Base-by-base conservation (phyloP, 2,113 vertebrate species). In the Plotosus lineatus region DNA sequence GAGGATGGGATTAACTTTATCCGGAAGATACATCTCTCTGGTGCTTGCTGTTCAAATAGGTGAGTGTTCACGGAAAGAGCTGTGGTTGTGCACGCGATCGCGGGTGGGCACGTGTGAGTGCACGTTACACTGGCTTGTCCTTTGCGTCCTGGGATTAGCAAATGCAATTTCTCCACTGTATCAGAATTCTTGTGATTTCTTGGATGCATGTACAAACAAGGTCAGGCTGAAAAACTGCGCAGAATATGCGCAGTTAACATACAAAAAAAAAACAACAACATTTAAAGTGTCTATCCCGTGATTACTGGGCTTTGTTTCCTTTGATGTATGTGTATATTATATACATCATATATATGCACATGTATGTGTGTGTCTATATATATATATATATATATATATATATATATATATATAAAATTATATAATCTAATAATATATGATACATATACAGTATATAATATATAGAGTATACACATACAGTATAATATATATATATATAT, bases 1-100 rank as follows among this genome's bases (percentile, higher is more conserved):
- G 95, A 97, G 95, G 95, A 99, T 98, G 97, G 97, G 96, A 98
- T 95, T 95, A 93, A 94, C 94, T 94, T 93, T 95, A 92, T 95
- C 93, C 94, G 96, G 95, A 94, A 97, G 90, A 94, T 96, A 94
- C 78, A 93, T 97, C 92, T 94, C 94, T 88, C 94, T 98, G 91
- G 90, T 95, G 90, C 94, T 97, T 33, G 96, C 95, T 89, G 95
- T 98, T 55, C 97, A 98, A 89, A 91, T 97, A 93, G 96, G 97
- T 98, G 92, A 97, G 96, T 94, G 89, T 38, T 31, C 21, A 51
- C 28, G 23, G 31, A 65, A 44, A 56, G 56, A n/a, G 12, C n/a
- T 69, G 3, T 38, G 9, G 21, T 11, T 60, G 48, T 77, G 73
- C 33, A 56, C 31, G 31, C 11, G 42, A n/a, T n/a, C 46, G 6